Percentiles rank a stretch among this genome's conserved stretches.
These are phyloP conservation scores for Rhadina sibilatrix DNA, from an alignment of 2,113 vertebrate species.

Conservation along the genomic window DNA sequence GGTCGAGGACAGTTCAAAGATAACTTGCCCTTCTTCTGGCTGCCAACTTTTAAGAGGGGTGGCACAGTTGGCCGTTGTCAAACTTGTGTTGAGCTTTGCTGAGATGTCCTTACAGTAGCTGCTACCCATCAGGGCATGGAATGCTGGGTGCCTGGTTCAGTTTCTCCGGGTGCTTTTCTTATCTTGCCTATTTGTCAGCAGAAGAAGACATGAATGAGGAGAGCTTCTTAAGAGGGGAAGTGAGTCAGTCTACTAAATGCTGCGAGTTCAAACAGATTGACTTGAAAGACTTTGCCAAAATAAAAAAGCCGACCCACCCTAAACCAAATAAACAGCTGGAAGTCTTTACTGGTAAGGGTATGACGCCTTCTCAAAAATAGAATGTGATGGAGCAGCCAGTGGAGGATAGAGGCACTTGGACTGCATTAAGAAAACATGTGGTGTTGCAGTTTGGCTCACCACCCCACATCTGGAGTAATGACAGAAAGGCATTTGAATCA, in stretches of 20 bases:
- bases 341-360: constrained; percentile 9
- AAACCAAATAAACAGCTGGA: constrained; percentile 37
- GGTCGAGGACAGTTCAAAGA: constrained; percentile 41
- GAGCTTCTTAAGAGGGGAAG: not conserved
- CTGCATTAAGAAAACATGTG: not conserved
- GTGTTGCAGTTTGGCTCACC: constrained; percentile 14
- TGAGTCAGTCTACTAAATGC: not conserved
- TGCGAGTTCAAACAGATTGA: not conserved
- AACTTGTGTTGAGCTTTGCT: not conserved
- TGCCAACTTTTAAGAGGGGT: not conserved
- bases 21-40: not conserved
- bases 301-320: not conserved
- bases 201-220: constrained; percentile 23
- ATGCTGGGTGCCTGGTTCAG: not conserved
- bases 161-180: not conserved
- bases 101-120: not conserved
- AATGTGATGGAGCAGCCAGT: not conserved
- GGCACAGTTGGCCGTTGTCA: not conserved
- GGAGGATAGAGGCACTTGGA: not conserved
- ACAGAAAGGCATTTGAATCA: not conserved
- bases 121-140: not conserved
- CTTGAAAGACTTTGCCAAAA: constrained; percentile 3
- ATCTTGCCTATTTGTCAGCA: not conserved
- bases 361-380: not conserved
- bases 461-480: not conserved